A percentile compares a stretch with the other conserved stretches of the same genome.
These are phyloP conservation scores for Cyprinodon brontotheroides DNA, from an alignment of 2,113 vertebrate genomes.

Conservation along the genomic window DNA sequence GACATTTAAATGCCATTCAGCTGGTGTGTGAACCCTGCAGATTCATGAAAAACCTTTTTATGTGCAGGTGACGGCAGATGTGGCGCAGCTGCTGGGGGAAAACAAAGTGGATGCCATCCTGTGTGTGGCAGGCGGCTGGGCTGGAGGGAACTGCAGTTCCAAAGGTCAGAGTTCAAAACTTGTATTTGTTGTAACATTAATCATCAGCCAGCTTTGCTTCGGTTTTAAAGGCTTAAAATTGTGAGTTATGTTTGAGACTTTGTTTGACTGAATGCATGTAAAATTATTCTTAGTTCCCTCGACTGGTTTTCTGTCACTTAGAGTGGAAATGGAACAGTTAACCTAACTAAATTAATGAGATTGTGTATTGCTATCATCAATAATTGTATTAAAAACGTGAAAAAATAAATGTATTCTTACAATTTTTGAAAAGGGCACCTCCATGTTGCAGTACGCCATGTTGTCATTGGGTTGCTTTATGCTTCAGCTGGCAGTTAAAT, in stretches of 20 bases:
- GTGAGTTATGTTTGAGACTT: neutral
- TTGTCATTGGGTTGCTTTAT: too few species aligned
- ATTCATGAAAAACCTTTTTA: constrained; percentile 16
- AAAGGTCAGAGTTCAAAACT: constrained; percentile 81
- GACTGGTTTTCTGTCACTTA: too few species aligned
- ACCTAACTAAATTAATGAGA: too few species aligned
- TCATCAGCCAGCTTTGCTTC: constrained; percentile 24
- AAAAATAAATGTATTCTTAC: too few species aligned
- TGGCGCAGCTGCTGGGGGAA: constrained; percentile 86
- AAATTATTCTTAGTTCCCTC: too few species aligned
- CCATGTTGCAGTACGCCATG: too few species aligned
- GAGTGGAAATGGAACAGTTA: too few species aligned
- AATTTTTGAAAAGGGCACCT: too few species aligned
- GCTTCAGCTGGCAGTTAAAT: too few species aligned
- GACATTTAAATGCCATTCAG: constrained; percentile 12
- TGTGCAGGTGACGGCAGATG: constrained; percentile 87
- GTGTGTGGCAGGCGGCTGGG: constrained; percentile 97
- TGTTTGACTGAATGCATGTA: neutral
- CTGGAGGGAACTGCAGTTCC: constrained; percentile 91
- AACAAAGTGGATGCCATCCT: constrained; percentile 93
- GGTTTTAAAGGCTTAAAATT: neutral
- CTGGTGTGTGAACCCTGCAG: neutral
- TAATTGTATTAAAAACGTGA: too few species aligned
- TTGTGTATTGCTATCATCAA: too few species aligned
- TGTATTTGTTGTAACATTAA: constrained; percentile 46